phyloP scores from a whole-genome alignment of 2,797 vertebrate species.

The Schizopygopsis malacanthus region DNA sequence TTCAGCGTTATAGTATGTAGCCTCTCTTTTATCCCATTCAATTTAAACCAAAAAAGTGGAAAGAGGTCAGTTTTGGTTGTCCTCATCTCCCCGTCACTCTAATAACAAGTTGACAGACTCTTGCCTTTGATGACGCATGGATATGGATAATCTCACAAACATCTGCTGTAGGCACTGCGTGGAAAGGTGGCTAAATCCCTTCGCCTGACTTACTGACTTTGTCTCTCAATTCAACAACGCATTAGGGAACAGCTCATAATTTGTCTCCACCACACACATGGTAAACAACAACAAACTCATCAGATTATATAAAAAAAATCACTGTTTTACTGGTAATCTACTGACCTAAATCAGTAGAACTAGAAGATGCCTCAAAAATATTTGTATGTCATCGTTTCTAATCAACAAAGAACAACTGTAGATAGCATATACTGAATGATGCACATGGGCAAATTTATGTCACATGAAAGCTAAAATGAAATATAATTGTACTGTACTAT shows the following conservation, averaged over 20 bases:
- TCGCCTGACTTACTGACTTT: conserved; percentile 30
- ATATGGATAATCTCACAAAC: conserved; percentile 52
- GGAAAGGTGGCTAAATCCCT: conserved; percentile 28
- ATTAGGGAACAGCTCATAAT: conserved; percentile 6
- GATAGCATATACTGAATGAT: neutral
- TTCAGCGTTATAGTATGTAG: neutral
- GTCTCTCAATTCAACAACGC: neutral
- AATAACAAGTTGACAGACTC: conserved; percentile 2
- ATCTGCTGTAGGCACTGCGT: conserved; percentile 43
- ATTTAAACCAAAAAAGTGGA: neutral
- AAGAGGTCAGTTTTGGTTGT: neutral
- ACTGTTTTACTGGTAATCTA: conserved; percentile 10
- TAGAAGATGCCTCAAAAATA: conserved; percentile 8
- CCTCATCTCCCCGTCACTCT: neutral
- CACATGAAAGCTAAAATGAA: neutral
- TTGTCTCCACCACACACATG: neutral
- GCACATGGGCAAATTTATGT: neutral
- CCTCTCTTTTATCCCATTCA: neutral
- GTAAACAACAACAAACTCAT: conserved; percentile 42
- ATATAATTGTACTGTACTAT: too few species aligned
- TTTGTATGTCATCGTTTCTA: neutral
- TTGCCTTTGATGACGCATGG: conserved; percentile 1
- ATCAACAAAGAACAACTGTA: neutral
- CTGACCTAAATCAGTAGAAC: conserved; percentile 8
- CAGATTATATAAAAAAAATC: conserved; percentile 24